Evolutionary conservation across 2,113 vertebrate genomes (phyloP), one percentile per base, ranked within the genome.

Genomic region (Rhynchomys soricoides): DNA sequence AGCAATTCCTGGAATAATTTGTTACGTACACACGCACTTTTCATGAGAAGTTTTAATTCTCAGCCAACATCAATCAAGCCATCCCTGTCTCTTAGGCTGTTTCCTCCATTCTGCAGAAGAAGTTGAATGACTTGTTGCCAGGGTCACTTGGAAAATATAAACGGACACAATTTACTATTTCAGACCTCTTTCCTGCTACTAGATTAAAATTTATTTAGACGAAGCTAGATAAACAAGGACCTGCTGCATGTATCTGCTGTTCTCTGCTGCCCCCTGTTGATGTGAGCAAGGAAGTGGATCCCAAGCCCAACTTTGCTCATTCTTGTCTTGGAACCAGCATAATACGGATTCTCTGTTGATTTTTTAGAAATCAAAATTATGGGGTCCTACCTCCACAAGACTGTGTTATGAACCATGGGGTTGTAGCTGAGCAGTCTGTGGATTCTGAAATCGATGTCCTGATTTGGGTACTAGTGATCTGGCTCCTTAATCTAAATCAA

Each of bases 191-290:
- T 59, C 9, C 73, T 55, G 52, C 75, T 66, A 59, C 83, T 82
- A 92, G 70, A 62, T 2, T 85, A 57, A 82, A 91, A 79, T 19
- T 0, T 19, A 87, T 26, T 34, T 40, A 82, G 45, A 48, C 68
- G 31, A 48, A 22, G 12, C 37, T 90, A 12, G 8, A 43, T 26
- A 57, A 85, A 40, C 21, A n/a, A 85, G 22, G 0, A 31, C 1
- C 0, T 0, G 26, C 55, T 43, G 81, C 68, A 4, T 1, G 2
- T n/a, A 79, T 96, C 86, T 86, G 75, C 50, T 96, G 89, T 96
- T 97, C 81, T 97, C 92, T 96, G 88, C 96, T 97, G n/a, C 90
- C 92, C 92, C 50, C 97, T 97, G 43, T 78, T 89, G 97, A 52
- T 59, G 7, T 0, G 2, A 91, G 26, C 77, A 29, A 86, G 90